Evolutionary conservation across 2,113 vertebrate species (phyloP).

Genomic region (Platysteira castanea): DNA sequence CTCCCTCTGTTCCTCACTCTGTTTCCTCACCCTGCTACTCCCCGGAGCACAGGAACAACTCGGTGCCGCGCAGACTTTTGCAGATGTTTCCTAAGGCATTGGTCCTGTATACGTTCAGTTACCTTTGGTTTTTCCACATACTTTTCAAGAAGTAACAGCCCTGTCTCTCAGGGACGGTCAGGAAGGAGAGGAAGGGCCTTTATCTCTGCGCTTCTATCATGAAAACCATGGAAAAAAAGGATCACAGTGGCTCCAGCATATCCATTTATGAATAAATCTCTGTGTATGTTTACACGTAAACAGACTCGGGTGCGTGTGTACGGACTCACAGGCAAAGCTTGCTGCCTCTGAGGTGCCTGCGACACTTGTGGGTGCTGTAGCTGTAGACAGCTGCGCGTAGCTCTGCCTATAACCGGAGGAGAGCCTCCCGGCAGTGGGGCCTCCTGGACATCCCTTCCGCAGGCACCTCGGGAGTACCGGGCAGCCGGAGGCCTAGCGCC

Average conservation of each 20-base stretch:
- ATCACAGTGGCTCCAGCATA: background rate
- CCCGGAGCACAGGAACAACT: background rate
- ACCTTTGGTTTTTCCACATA: background rate
- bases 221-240: background rate
- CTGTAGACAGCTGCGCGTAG: background rate
- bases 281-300: background rate
- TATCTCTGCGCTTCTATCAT: rapidly evolving
- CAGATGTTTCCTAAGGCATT: background rate
- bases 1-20: no score
- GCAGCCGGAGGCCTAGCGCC: background rate
- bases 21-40: background rate
- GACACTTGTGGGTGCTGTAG: background rate
- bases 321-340: background rate
- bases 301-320: background rate
- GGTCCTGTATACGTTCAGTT: rapidly evolving
- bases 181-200: background rate
- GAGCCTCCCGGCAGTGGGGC: background rate
- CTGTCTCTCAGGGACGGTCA: background rate
- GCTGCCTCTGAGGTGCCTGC: background rate
- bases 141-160: background rate
- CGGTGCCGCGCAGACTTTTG: background rate
- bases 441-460: background rate
- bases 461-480: background rate
- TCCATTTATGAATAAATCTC: background rate
- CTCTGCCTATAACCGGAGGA: background rate